Percentiles rank a stretch among this genome's conserved stretches.
Conservation (phyloP, 2,797 vertebrate species). For the Diglossa cyanea region DNA sequence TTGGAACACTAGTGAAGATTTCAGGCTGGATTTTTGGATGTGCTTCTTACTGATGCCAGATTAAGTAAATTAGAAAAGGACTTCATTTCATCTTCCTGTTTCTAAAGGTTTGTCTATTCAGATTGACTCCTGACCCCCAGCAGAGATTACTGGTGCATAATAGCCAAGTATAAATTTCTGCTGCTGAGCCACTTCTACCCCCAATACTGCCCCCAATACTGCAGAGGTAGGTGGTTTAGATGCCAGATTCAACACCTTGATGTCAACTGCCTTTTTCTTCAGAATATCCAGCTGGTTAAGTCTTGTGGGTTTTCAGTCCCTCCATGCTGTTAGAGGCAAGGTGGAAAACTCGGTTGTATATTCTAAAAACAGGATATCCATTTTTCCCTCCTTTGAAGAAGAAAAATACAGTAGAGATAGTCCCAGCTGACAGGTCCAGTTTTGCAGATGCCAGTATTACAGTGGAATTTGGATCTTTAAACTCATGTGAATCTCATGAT, state of each 20-base stretch:
- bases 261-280: not conserved
- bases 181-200: not conserved
- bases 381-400: not conserved
- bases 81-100: not conserved
- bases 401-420: not conserved
- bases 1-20: not conserved
- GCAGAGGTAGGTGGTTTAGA: not conserved
- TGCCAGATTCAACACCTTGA: not conserved
- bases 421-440: not conserved
- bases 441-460: not conserved
- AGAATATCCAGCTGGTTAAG: not conserved
- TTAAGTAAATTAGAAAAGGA: not conserved
- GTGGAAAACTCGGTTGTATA: not conserved
- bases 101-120: not conserved
- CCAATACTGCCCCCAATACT: rapidly evolving
- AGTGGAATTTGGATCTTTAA: not conserved
- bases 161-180: not conserved
- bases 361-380: not conserved
- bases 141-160: not conserved
- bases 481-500: not conserved
- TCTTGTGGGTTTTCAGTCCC: not conserved
- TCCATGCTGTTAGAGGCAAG: not conserved
- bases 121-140: not conserved
- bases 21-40: not conserved
- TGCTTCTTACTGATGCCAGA: not conserved